Base-by-base conservation (phyloP, 2,888 invertebrate species). In the Dicroscelio sp. region DNA sequence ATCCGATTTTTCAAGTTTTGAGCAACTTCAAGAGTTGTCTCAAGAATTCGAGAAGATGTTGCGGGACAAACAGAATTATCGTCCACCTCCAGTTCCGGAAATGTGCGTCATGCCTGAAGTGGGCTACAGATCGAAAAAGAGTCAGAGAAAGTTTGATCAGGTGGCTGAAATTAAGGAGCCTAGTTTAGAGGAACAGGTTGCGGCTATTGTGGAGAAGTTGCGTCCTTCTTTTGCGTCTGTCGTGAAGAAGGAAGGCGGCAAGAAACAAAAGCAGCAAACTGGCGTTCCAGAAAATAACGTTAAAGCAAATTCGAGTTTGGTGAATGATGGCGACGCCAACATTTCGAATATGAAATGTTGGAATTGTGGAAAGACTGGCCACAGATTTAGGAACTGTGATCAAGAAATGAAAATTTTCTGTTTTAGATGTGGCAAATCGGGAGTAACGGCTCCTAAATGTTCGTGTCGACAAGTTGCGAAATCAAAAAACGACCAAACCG, bases 41-140 rank as follows among this genome's bases (percentile, higher is more conserved):
- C 23, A 55, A 14, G 58, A 73, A 5, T 38, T 23, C n/a, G 80
- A 89, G 60, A 31, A 69, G 23, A 3, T 58, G 1, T 33, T 60
- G 38, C 27, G 75, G 1, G 73, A 86, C 20, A n/a, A 23, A 3
- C 80, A 52, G 17, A 75, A 38, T 30, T 80, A 80, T 65, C 63
- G 75, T 14, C 80, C 82, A 31, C 75, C 80, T n/a, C 86, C 80
- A 17, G 27, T 73, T 27, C 76, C 78, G 1, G 78, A 85, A 60
- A 31, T 2, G 8, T 17, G 69, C 30, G 25, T 17, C 12, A 23
- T 69, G 38, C 76, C 76, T 2, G 78, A 85, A 69, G 78, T 78
- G 0, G 78, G 65, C 0, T 85, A 78, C 67, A 75, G 23, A 35
- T 1, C 35, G 0, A 65, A 65, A 17, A 85, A 76, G 12, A 0